Base-by-base conservation (phyloP, 2,113 vertebrate species). In the Daphoenositta chrysoptera region DNA sequence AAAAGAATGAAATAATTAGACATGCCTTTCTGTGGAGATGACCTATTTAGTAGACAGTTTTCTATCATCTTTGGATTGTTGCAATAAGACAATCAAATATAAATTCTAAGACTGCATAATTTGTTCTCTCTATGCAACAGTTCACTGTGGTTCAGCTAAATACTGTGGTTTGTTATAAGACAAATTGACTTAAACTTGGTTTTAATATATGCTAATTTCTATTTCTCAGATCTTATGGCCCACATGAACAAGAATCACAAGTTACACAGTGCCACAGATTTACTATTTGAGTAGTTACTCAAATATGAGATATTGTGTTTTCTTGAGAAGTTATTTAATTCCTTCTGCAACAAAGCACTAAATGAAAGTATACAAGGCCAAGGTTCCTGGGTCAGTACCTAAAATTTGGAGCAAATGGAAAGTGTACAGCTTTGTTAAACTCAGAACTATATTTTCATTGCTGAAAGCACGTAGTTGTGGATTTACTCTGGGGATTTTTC, bases 1-100 rank as follows among this genome's bases (percentile, higher is more conserved):
- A 1, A 31, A 93, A 75, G 60, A 89, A 21, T 31, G 79, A 91
- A 92, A 92, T 89, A 94, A 89, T 85, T 81, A 94, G 47, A 89
- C 30, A 68, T 35, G 23, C 20, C 56, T 73, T 88, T 82, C 54
- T 56, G 26, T 30, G 50, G 37, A 77, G 50, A 88, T 16, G 30
- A 83, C 47, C 14, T 27, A 80, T 92, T 83, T 69, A 23, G 50
- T 13, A 78, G 50, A 35, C 77, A 50, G 31, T 42, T 82, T 82
- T 68, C 35, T 68, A 37, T 84, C 72, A 81, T 24, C 77, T 77
- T 10, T 9, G 56, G 44, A 40, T 27, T 50, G 31, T n/a, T 66
- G 28, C 73, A 91, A n/a, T 72, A 91, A n/a, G 26, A 60, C 54
- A 92, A 86, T 51, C 14, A 82, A 94, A 88, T 71, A 56, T 20